Evolutionary conservation across 2,888 invertebrate species (phyloP).

Genomic region (Pseudococcus jackbeardsleyi): DNA sequence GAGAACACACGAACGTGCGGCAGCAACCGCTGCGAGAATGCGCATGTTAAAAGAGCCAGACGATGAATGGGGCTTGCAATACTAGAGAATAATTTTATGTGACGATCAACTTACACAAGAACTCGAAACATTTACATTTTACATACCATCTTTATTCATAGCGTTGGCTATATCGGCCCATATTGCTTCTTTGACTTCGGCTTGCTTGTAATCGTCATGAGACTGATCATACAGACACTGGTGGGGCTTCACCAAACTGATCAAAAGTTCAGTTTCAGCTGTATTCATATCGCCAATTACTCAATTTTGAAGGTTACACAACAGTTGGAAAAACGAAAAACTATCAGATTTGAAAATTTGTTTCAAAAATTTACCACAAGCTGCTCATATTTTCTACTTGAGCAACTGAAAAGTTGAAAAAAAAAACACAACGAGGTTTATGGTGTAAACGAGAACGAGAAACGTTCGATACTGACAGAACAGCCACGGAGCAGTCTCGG

Average conservation of each 20-base stretch:
- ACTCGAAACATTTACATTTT: too few species aligned
- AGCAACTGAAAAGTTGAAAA: background rate
- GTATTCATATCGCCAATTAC: background rate
- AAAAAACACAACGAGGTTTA: background rate
- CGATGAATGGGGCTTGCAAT: too few species aligned
- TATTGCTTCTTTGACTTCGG: background rate
- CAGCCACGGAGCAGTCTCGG: background rate
- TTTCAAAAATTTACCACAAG: too few species aligned
- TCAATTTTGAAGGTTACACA: too few species aligned
- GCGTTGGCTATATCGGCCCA: background rate
- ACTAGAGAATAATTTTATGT: too few species aligned
- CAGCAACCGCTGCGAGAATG: too few species aligned
- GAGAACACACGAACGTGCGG: too few species aligned
- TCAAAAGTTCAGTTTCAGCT: background rate
- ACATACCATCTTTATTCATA: slow-evolving; percentile 3
- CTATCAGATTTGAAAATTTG: too few species aligned
- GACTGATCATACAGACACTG: background rate
- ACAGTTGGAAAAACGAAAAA: too few species aligned
- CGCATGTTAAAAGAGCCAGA: too few species aligned
- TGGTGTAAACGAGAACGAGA: background rate
- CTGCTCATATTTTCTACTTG: too few species aligned
- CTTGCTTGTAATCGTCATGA: background rate
- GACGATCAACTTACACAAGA: too few species aligned
- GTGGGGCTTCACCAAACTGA: background rate
- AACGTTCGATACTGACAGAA: background rate